Evolutionary conservation across 1,140 invertebrate genomes (phyloP), one percentile per base, ranked within the genome.

Genomic region (Listronotus oregonensis): DNA sequence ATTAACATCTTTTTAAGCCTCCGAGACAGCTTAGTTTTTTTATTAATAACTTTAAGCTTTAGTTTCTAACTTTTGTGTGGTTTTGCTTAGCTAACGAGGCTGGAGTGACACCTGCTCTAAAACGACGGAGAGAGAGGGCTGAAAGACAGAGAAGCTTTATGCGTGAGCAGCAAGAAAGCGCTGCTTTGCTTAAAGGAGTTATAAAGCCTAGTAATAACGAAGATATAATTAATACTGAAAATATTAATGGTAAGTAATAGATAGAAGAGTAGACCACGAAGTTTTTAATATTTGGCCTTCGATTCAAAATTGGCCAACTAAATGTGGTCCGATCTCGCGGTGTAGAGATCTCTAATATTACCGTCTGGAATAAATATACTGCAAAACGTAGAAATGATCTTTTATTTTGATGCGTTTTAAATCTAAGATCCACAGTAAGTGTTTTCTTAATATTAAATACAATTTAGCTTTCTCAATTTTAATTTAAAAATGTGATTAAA

Each of bases 111-210:
- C 90, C 90, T 15, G 90, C 88, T 18, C 79, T 92, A 58, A 82
- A 89, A 69, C 81, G 89, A 61, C 81, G 91, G 56, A 80, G 90
- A 43, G 90, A 92, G 78, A 84, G 91, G 59, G 89, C 90, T 6
- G 89, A 93, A 76, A 83, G 91, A 69, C 92, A 95, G 76, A 84
- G 89, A 64, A 89, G 87, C 72, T 90, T 93, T 77, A 86, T 92
- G 70, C 86, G 87, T 75, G 91, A 93, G 74, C 91, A 91, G 77
- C 86, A 89, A 77, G 87, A 89, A 79, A 84, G 83, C 49, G 82
- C 81, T 44, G 85, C 84, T 52, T 68, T 78, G 31, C 67, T 78
- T 27, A 59, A 72, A 54, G 67, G 65, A 37, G 59, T 52, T 8
- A 55, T 56, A 55, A 21, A 71, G 59, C 80, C 82, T 72, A 81